phyloP scores from a whole-genome alignment of 35 echinoderm and acorn worm genomes.

The Hemicentrotus pulcherrimus region DNA sequence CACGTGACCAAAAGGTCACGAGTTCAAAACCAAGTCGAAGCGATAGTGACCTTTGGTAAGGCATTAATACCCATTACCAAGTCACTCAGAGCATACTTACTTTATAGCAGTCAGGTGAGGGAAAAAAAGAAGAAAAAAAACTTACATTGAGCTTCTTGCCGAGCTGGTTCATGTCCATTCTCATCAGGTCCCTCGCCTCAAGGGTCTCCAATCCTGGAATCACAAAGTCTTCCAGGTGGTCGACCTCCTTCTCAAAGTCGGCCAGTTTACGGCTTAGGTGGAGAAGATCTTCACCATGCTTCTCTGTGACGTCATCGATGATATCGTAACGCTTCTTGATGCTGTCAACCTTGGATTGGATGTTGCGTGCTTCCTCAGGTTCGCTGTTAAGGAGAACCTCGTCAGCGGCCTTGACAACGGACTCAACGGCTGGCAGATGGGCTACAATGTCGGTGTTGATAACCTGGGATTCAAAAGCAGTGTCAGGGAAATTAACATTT shows the following conservation, averaged over 20 bases:
- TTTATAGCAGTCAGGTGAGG: not conserved
- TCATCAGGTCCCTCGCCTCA: constrained; percentile 80
- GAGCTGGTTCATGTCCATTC: constrained; percentile 80
- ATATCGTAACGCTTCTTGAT: constrained; percentile 71
- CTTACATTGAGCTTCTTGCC: constrained; percentile 88
- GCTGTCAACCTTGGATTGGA: constrained; percentile 77
- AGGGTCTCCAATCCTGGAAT: constrained; percentile 78
- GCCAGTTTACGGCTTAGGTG: constrained; percentile 69
- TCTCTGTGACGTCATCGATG: constrained; percentile 55
- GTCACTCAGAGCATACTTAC: too few species aligned
- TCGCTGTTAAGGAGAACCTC: constrained; percentile 67
- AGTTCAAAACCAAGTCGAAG: too few species aligned
- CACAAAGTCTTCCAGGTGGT: constrained; percentile 94
- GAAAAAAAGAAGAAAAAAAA: not conserved
- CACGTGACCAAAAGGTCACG: too few species aligned
- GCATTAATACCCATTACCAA: too few species aligned
- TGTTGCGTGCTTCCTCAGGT: constrained; percentile 65
- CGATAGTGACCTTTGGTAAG: not conserved
- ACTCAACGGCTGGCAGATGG: constrained; percentile 79
- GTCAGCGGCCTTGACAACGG: constrained; percentile 68
- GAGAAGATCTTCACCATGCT: constrained; percentile 73
- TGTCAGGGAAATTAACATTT: not conserved
- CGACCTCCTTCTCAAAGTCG: constrained; percentile 89
- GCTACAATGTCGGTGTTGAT: constrained; percentile 90
- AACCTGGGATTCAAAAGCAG: constrained; percentile 54